A percentile compares a stretch with the other conserved stretches of the same genome.
Evolutionary conservation across 35 echinoderm and acorn worm species (phyloP).

Genomic region (Apostichopus californicus): DNA sequence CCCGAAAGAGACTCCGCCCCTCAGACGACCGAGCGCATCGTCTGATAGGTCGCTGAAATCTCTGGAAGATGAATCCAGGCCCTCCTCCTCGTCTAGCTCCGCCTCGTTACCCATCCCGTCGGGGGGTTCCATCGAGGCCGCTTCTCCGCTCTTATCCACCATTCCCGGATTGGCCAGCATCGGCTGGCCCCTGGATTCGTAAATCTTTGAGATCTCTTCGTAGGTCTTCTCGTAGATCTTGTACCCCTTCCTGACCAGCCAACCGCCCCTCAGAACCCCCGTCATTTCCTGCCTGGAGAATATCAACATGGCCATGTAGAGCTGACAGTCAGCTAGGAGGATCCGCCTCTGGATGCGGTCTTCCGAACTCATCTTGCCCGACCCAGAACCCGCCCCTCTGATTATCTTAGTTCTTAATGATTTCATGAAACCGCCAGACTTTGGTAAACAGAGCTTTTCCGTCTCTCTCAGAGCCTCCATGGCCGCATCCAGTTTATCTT

Average conservation of each 20-base stretch:
- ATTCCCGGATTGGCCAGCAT: conserved; percentile 63
- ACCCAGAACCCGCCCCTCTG: conserved; percentile 6
- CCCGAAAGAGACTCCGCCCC: conserved; percentile 89
- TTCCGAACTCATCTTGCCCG: conserved; percentile 63
- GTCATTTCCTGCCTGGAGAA: conserved; percentile 82
- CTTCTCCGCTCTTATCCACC: conserved; percentile 30
- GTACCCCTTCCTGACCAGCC: conserved; percentile 91
- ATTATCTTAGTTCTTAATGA: conserved; percentile 81
- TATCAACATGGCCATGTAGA: conserved; percentile 95
- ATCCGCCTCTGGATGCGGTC: conserved; percentile 84
- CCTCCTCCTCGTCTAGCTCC: conserved; percentile 25
- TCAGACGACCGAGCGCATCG: conserved; percentile 69
- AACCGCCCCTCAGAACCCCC: conserved; percentile 71
- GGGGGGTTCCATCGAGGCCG: conserved; percentile 15
- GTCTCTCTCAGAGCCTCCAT: conserved; percentile 88
- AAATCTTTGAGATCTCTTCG: conserved; percentile 81
- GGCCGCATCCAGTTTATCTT: conserved; percentile 90
- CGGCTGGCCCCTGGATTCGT: conserved; percentile 61
- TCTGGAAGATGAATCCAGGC: conserved; percentile 39
- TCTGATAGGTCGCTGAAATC: conserved; percentile 67
- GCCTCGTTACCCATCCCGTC: conserved; percentile 20
- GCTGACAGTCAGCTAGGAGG: conserved; percentile 88
- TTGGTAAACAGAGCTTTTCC: conserved; percentile 80
- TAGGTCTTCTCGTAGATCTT: conserved; percentile 96
- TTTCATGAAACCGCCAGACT: conserved; percentile 75